Evolutionary conservation across 2,113 vertebrate genomes (phyloP), one percentile per base, ranked within the genome.

Genomic region (Gorilla gorilla): DNA sequence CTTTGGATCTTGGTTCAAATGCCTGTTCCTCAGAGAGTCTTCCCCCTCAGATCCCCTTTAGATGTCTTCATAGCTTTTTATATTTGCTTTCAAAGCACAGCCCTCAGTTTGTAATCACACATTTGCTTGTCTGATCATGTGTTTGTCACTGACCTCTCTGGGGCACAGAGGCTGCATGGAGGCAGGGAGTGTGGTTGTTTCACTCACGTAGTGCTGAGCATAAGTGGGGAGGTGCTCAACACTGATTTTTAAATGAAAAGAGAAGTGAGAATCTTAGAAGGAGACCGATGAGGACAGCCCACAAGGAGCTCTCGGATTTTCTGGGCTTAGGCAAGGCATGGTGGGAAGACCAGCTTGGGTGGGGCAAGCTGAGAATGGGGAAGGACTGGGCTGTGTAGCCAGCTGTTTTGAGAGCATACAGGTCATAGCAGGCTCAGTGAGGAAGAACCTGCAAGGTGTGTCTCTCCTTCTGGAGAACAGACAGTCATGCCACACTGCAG

Each of bases 21-120:
- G 35, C 8, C 35, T 2, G 9, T 57, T 83, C 32, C 52, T 50
- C 32, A 9, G n/a, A n/a, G n/a, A 57, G 17, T 40, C 59, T n/a
- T 73, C 68, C 16, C 0, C 0, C 12, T 1, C 30, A 2, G 23
- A 30, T 57, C 18, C 55, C 8, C 0, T 0, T 0, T 0, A 68
- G 6, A 22, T 0, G 0, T 83, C 68, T 64, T 83, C 0, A 8
- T n/a, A 11, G 40, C 12, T 43, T 45, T 88, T 66, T 6, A 30
- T 9, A 22, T 23, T 61, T 70, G 57, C 59, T 50, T 13, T 50
- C 6, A 50, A 40, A 87, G 25, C 8, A 1, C 20, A 10, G 25
- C 5, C 32, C 40, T 50, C 4, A 0, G 20, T 59, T 59, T 48
- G 50, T 35, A 27, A 14, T 40, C 4, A 30, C 0, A 40, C 32